Conservation (phyloP, 2,888 invertebrate species). For the Spisula subtruncata region DNA sequence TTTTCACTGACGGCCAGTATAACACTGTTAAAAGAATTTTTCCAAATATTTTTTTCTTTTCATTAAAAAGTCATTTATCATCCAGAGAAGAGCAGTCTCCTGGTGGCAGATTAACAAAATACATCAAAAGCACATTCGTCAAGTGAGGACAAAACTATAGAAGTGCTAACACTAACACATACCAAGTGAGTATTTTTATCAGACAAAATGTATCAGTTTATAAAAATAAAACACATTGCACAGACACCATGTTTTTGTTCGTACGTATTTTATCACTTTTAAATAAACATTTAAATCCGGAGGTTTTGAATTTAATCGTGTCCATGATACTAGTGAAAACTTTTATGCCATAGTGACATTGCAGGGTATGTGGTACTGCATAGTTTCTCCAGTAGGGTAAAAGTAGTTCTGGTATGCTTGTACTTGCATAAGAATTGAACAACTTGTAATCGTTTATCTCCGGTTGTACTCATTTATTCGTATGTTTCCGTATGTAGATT, state of each 20-base stretch:
- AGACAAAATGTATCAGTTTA: neutral
- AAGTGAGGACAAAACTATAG: neutral
- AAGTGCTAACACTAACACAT: neutral
- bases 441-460: too few species aligned
- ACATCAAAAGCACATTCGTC: neutral
- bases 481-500: too few species aligned
- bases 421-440: too few species aligned
- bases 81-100: neutral
- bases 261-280: neutral
- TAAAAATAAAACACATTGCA: neutral
- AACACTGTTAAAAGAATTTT: neutral
- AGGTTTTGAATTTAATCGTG: neutral
- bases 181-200: neutral
- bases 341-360: neutral
- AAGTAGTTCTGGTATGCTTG: too few species aligned
- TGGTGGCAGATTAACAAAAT: neutral
- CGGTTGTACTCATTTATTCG: too few species aligned
- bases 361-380: neutral
- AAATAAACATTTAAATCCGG: neutral
- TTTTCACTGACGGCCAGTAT: neutral
- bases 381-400: too few species aligned
- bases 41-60: neutral
- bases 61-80: slow-evolving; percentile 7
- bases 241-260: neutral
- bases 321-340: neutral